Percentiles rank a stretch among this genome's conserved stretches.
These are phyloP conservation scores for Heliconius eleuchia DNA, from an alignment of 1,140 invertebrate species.

Conservation along the genomic window DNA sequence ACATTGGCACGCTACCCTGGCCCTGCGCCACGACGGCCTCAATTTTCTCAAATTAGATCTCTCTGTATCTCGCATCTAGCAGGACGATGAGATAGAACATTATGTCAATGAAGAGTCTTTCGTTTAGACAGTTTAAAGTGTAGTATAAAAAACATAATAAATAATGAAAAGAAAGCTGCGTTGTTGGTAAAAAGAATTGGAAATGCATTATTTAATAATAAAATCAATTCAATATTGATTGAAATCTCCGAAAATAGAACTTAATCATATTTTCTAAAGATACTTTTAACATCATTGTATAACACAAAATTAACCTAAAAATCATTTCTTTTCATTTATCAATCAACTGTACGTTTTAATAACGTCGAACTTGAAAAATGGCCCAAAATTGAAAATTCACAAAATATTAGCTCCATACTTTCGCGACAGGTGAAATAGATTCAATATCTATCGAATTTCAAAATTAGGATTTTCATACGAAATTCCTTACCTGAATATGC, in stretches of 20 bases:
- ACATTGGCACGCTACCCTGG: too few relatives aligned
- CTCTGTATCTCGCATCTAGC: too few relatives aligned
- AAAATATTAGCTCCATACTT: slow-evolving; percentile 12
- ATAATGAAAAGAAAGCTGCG: too few relatives aligned
- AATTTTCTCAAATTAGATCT: too few relatives aligned
- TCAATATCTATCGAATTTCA: slow-evolving; percentile 14
- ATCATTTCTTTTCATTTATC: neutral
- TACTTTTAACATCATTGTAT: too few relatives aligned
- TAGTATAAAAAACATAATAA: too few relatives aligned
- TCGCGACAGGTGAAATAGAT: slow-evolving; percentile 12
- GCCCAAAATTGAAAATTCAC: slow-evolving; percentile 1
- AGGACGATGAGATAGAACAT: too few relatives aligned
- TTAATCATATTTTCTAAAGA: too few relatives aligned
- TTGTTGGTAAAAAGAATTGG: too few relatives aligned
- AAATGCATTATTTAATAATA: neutral
- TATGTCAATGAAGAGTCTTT: too few relatives aligned
- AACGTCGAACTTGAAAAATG: neutral
- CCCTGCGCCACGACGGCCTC: too few relatives aligned
- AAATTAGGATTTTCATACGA: slow-evolving; percentile 7
- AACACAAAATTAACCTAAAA: neutral
- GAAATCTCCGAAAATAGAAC: neutral
- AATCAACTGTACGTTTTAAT: neutral
- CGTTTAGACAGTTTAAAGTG: too few relatives aligned
- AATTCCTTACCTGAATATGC: slow-evolving; percentile 5
- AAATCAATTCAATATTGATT: neutral